These are phyloP conservation scores for Hemiscyllium ocellatum DNA, from an alignment of 2,113 vertebrate species.

Conservation along the genomic window DNA sequence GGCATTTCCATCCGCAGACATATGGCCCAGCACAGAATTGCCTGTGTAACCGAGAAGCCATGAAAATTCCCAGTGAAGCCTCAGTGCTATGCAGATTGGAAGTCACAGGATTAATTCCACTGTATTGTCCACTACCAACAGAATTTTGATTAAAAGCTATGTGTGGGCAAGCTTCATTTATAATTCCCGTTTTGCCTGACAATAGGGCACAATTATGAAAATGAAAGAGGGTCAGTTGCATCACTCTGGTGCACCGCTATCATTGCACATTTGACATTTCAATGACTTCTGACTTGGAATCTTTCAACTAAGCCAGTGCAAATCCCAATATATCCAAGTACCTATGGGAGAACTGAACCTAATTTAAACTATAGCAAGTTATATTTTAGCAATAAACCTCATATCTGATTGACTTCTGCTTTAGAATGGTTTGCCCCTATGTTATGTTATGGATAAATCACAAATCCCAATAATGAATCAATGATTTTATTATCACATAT, in stretches of 20 bases:
- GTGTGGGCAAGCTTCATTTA: not conserved
- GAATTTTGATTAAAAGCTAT: not conserved
- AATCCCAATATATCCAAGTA: not conserved
- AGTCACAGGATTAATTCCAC: not conserved
- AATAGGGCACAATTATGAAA: not conserved
- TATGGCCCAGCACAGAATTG: constrained; percentile 49
- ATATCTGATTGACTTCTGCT: not conserved
- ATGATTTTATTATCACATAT: no score
- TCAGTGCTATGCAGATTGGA: not conserved
- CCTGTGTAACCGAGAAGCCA: constrained; percentile 42
- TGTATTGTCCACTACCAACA: not conserved
- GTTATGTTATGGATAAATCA: not conserved
- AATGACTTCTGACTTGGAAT: not conserved
- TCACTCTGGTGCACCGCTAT: not conserved
- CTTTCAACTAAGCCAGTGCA: not conserved
- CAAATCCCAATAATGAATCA: not conserved
- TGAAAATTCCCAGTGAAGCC: constrained; percentile 40
- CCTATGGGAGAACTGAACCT: not conserved
- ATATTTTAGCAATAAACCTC: not conserved
- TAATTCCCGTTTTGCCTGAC: not conserved
- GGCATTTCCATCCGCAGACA: constrained; percentile 53
- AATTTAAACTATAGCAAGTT: not conserved
- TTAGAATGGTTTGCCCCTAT: not conserved
- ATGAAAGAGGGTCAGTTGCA: not conserved
- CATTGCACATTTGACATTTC: not conserved